These are phyloP conservation scores for Rhingia campestris DNA, from an alignment of 2,888 invertebrate genomes.

Conservation along the genomic window DNA sequence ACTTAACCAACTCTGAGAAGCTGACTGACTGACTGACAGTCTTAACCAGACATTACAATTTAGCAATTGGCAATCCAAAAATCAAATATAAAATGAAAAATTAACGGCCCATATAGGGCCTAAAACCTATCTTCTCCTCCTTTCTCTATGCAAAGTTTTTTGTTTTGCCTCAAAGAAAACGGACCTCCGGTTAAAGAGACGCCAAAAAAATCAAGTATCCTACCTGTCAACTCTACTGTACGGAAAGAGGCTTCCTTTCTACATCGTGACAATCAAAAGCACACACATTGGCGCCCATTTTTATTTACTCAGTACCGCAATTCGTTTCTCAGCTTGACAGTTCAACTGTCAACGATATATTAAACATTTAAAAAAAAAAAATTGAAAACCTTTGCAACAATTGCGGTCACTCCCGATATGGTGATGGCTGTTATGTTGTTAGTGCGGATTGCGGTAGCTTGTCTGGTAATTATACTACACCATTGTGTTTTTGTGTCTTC, in stretches of 20 bases:
- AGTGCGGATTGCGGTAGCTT: not conserved
- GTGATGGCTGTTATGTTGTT: not conserved
- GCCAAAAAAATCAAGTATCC: not conserved
- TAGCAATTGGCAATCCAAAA: no score
- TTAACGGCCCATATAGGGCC: no score
- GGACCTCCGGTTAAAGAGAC: no score
- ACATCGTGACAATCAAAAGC: not conserved
- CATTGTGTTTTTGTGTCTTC: not conserved
- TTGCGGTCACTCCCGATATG: conserved; percentile 12
- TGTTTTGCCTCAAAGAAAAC: no score
- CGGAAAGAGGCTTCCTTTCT: no score
- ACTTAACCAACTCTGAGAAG: no score
- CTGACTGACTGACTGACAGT: no score
- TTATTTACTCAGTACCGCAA: not conserved
- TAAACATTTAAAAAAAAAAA: conserved; percentile 10
- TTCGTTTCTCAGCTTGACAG: conserved; percentile 22
- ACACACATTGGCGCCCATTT: not conserved
- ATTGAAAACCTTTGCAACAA: conserved; percentile 13
- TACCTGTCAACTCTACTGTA: not conserved
- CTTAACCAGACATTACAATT: no score
- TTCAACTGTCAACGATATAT: conserved; percentile 39
- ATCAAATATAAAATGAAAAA: no score
- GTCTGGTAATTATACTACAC: conserved; percentile 20
- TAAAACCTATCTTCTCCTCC: no score
- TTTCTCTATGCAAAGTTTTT: no score